Evolutionary conservation across 2,797 vertebrate species (phyloP).

Genomic region (Lepus townsendii): DNA sequence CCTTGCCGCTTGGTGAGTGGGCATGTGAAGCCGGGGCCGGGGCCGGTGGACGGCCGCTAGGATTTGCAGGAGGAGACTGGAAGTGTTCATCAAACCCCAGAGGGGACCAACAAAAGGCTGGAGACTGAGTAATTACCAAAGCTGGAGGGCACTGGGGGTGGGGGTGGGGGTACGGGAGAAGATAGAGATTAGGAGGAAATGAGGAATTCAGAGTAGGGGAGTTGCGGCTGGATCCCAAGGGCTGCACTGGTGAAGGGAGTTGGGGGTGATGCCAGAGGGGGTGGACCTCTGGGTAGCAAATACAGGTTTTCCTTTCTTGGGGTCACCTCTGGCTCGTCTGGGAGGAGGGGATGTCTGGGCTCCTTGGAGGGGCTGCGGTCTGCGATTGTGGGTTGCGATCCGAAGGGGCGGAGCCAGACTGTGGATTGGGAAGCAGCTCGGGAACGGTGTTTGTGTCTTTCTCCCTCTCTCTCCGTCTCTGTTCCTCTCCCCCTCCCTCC

Average conservation of each 20-base stretch:
- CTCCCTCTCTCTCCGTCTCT: neutral
- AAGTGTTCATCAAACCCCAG: neutral
- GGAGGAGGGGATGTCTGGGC: neutral
- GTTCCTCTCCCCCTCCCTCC: neutral
- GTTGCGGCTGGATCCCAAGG: neutral
- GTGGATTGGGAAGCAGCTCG: neutral
- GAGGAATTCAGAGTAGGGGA: neutral
- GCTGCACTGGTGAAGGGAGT: neutral
- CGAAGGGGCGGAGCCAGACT: neutral
- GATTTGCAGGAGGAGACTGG: constrained; percentile 27
- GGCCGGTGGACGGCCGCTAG: constrained; percentile 1
- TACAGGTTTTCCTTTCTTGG: constrained; percentile 3
- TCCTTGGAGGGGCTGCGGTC: constrained; percentile 11
- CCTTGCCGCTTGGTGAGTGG: constrained; percentile 76
- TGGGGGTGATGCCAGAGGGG: constrained; percentile 17
- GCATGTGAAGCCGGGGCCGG: neutral
- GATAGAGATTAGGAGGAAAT: constrained; percentile 12
- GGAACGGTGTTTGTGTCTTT: neutral
- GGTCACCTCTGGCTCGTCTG: neutral
- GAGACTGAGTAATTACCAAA: constrained; percentile 8
- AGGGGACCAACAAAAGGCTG: constrained; percentile 28
- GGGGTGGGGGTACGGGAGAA: neutral
- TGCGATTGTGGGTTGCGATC: neutral
- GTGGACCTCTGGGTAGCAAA: neutral
- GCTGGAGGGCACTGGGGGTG: constrained; percentile 13